Evolutionary conservation across 2,113 vertebrate genomes (phyloP), one percentile per base, ranked within the genome.

Genomic region (Erpornis zantholeuca): DNA sequence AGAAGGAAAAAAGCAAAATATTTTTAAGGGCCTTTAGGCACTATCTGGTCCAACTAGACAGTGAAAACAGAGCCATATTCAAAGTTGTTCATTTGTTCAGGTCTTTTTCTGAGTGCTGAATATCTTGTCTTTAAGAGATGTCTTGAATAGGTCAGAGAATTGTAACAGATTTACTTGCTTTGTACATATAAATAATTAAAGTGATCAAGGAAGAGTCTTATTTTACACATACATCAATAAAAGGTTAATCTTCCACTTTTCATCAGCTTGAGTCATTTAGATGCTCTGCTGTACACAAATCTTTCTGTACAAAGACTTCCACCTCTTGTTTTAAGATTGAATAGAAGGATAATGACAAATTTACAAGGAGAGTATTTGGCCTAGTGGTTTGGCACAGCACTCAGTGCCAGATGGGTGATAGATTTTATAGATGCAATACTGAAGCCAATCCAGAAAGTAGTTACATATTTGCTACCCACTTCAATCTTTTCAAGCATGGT

Each of bases 131-230:
- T 79, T 45, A 60, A 35, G 45, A 56, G 21, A 56, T 80, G 15
- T 56, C 33, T 82, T 50, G 42, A 85, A 47, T 27, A 79, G 53
- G 59, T 61, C 45, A 11, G 7, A 70, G n/a, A 54, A 35, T 27
- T 66, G 35, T 63, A 78, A 54, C 81, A 60, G 13, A 15, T 94
- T 76, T 38, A 49, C 78, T 84, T 85, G 50, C n/a, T 83, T 86
- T 93, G 54, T 78, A 73, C 23, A n/a, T 66, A 69, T 54, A 83
- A 92, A 93, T 86, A 66, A 78, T 81, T 86, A 53, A 85, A 93
- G 4, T 31, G 24, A 53, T 87, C 40, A 36, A 24, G 28, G 50
- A 87, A 77, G 42, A 77, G 36, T 70, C 35, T 94, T 86, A 63
- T 53, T 92, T 92, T 89, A 81, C 10, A 4, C 13, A 17, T 78